A percentile compares a stretch with the other conserved stretches of the same genome.
phyloP scores from a whole-genome alignment of 2,888 invertebrate species.

The Idaea aversata region DNA sequence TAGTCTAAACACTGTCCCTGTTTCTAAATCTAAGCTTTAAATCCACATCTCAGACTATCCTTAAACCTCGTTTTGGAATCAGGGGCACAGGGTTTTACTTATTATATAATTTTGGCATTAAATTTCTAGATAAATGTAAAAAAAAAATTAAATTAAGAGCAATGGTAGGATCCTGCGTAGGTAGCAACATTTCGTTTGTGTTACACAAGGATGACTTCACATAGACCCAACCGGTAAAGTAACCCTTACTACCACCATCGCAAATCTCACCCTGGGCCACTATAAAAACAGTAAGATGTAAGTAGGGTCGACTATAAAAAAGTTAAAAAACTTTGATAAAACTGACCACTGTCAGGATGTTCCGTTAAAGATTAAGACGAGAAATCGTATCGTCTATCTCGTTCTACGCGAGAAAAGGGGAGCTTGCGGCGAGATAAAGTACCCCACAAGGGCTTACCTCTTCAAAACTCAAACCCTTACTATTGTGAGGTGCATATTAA shows the following conservation, averaged over 20 bases:
- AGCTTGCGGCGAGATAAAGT: constrained; percentile 72
- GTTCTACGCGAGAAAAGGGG: constrained; percentile 54
- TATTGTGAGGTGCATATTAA: constrained; percentile 77
- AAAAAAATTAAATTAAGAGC: neutral
- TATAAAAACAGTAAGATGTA: constrained; percentile 3
- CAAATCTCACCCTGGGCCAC: constrained; percentile 3
- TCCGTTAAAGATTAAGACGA: constrained; percentile 65
- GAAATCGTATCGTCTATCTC: constrained; percentile 58
- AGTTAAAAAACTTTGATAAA: constrained; percentile 35
- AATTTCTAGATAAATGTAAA: too few relatives aligned
- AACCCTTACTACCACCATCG: neutral
- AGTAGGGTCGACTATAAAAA: constrained; percentile 17
- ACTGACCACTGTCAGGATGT: constrained; percentile 37
- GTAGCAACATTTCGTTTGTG: neutral
- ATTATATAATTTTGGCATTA: too few relatives aligned
- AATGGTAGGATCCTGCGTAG: neutral
- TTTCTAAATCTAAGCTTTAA: too few relatives aligned
- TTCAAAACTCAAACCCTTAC: constrained; percentile 69
- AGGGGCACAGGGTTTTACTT: too few relatives aligned
- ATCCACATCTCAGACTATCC: too few relatives aligned
- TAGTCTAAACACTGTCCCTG: too few relatives aligned
- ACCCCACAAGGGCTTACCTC: constrained; percentile 64
- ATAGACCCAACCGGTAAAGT: neutral
- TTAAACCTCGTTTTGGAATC: too few relatives aligned
- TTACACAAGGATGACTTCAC: neutral